Evolutionary conservation across 2,888 invertebrate species (phyloP).

Genomic region (Acanthosepion pharaonis): DNA sequence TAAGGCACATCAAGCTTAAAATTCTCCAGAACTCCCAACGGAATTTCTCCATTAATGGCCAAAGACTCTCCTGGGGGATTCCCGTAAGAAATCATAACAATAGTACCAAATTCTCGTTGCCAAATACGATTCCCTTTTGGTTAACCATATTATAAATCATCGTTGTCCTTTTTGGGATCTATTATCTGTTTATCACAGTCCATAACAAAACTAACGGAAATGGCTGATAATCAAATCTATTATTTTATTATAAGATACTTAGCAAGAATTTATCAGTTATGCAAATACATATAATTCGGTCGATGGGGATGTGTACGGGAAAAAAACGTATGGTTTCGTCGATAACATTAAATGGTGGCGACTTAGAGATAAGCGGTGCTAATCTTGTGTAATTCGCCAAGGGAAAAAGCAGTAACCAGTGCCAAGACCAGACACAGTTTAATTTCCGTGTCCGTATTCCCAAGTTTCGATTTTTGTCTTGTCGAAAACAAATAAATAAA

Average conservation of each 20-base stretch:
- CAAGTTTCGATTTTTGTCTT: neutral
- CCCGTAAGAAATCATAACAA: conserved; percentile 12
- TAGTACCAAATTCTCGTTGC: neutral
- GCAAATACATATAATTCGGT: neutral
- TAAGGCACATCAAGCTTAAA: too few relatives aligned
- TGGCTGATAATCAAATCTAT: neutral
- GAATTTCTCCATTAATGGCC: neutral
- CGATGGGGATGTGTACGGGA: neutral
- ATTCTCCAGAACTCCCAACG: neutral
- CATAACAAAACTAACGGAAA: neutral
- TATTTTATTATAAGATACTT: conserved; percentile 9
- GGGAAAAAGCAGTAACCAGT: neutral
- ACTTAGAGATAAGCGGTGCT: neutral
- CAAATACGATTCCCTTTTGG: conserved; percentile 20
- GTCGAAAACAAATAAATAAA: neutral
- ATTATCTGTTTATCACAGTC: neutral
- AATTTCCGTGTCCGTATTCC: neutral
- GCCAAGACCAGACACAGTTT: conserved; percentile 20
- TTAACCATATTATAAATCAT: conserved; percentile 1
- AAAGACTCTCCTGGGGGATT: neutral
- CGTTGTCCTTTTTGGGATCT: neutral
- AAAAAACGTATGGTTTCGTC: neutral
- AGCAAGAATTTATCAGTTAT: conserved; percentile 10
- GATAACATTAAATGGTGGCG: neutral
- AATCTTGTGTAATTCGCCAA: neutral